Evolutionary conservation across 2,113 vertebrate genomes (phyloP).

Genomic region (Antechinus stuartii): DNA sequence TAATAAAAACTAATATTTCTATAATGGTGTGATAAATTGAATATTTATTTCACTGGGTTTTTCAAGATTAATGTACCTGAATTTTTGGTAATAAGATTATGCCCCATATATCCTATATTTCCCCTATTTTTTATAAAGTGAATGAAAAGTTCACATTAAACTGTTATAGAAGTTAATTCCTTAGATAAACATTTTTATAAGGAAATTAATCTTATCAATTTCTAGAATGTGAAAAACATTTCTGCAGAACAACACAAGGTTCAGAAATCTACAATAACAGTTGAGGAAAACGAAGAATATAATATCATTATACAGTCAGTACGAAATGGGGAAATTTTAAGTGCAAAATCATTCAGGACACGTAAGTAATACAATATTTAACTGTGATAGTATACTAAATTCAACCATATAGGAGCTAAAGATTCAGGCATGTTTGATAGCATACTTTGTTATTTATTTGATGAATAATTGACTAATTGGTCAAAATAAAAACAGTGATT

Average conservation of each 20-base stretch:
- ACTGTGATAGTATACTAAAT: background rate
- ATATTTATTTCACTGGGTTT: background rate
- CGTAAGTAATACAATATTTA: constrained; percentile 78
- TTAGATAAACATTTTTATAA: constrained; percentile 28
- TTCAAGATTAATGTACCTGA: background rate
- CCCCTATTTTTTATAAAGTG: background rate
- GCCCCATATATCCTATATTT: background rate
- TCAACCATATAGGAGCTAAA: background rate
- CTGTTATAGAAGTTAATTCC: background rate
- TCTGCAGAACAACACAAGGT: constrained; percentile 75
- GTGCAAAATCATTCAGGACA: constrained; percentile 84
- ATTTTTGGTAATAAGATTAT: background rate
- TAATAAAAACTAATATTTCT: background rate
- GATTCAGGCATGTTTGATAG: background rate
- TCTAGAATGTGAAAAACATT: constrained; percentile 80
- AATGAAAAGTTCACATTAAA: background rate
- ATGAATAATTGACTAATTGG: background rate
- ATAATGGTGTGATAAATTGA: background rate
- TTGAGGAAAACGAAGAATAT: constrained; percentile 85
- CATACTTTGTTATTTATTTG: background rate
- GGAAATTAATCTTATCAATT: constrained; percentile 55
- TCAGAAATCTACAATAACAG: constrained; percentile 79
- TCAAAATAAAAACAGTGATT: background rate
- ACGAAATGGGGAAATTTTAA: constrained; percentile 80
- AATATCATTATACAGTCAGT: constrained; percentile 84